Base-by-base conservation (phyloP, 2,888 invertebrate genomes). In the Thereva unica region DNA sequence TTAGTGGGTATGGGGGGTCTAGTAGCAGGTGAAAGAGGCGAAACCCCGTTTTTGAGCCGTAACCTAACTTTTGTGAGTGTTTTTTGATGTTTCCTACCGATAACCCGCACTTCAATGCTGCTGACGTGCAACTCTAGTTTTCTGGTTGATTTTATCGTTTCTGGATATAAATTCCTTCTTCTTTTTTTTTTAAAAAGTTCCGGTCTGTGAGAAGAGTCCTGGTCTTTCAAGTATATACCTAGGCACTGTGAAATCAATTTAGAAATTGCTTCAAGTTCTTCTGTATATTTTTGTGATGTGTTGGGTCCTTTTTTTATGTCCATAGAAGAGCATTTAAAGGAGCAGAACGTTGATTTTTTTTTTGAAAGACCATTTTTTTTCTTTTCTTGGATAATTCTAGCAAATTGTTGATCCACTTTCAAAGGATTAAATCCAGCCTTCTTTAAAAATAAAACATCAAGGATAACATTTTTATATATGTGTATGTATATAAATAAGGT, bases 41-140 rank as follows among this genome's bases (percentile, higher is more conserved):
- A 23, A 23, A 23, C 23, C 23, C 23, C 23, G 23, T 23, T 23
- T 23, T 23, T 23, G 23, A 23, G 23, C 23, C 1, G 23, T 23
- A 23, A 23, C 23, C 23, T 23, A 23, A 23, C 50, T 64, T 64
- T 54, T 49, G 56, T 56, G 47, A 67, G 67, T 67, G 67, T 67
- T 67, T 67, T 67, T 57, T 54, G 67, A 64, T 64, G 64, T 67
- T 67, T 53, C 53, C 45, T 12, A 23, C 52, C 40, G 67, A 67
- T 67, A 67, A 55, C 55, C 23, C 64, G 52, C 50, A 50, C 55
- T 59, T 65, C 34, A 9, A 53, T 54, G 41, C 56, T 56, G 56
- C 42, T 56, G 56, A 56, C 44, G 45, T 44, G 44, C 56, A 34
- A 42, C 34, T 23, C 12, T 23, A 23, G 23, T 23, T 23, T 23